Evolutionary conservation across 2,113 vertebrate species (phyloP).

Genomic region (Heptranchias perlo): DNA sequence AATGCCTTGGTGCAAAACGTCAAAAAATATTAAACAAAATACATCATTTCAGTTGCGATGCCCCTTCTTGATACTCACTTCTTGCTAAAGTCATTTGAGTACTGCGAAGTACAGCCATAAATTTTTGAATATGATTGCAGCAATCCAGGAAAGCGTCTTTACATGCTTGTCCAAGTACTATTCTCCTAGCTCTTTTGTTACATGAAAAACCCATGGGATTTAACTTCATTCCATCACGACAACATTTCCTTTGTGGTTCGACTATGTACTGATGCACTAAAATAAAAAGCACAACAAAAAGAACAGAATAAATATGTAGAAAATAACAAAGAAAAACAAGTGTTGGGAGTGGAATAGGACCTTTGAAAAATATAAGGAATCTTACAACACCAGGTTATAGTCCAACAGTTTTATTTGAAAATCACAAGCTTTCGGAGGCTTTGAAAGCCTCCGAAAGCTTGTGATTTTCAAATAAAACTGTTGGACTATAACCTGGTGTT

Average conservation of each 20-base stretch:
- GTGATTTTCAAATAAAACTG: too few relatives aligned
- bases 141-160: neutral
- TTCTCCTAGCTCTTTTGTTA: neutral
- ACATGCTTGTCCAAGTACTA: fast-evolving
- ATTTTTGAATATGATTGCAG: neutral
- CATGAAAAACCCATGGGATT: neutral
- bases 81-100: neutral
- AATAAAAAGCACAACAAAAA: neutral
- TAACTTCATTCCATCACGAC: neutral
- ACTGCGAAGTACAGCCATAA: fast-evolving
- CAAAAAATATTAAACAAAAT: neutral
- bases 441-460: too few relatives aligned
- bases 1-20: neutral
- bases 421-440: too few relatives aligned
- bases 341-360: neutral
- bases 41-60: neutral
- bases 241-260: neutral
- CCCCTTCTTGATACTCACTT: neutral
- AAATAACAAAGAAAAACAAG: neutral
- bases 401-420: too few relatives aligned
- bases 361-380: neutral
- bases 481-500: too few relatives aligned
- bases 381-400: too few relatives aligned
- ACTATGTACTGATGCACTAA: neutral
- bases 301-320: neutral